Percentiles rank a stretch among this genome's conserved stretches.
phyloP scores from a whole-genome alignment of 2,113 vertebrate genomes.

The Proterorhinus semilunaris region DNA sequence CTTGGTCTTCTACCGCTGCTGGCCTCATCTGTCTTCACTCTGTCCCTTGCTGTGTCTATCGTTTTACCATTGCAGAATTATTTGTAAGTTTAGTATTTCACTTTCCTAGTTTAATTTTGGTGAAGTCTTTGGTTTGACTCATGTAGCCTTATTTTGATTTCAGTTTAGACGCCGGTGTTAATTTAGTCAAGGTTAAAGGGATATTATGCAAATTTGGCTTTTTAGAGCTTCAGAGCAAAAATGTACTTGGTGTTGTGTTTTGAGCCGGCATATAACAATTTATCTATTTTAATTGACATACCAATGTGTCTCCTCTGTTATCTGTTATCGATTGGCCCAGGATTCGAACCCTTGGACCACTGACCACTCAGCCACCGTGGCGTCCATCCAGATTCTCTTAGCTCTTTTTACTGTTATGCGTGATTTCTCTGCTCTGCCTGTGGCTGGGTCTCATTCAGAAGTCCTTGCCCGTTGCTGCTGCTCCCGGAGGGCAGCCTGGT shows the following conservation, averaged over 20 bases:
- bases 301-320: no score
- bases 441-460: constrained; percentile 50
- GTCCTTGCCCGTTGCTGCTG: constrained; percentile 53
- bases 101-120: background rate
- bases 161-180: no score
- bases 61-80: constrained; percentile 56
- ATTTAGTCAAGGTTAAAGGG: no score
- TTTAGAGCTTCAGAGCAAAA: no score
- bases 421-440: constrained; percentile 29
- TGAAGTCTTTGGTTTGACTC: background rate
- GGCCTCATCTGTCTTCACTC: constrained; percentile 29
- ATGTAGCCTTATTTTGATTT: background rate
- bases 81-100: no score
- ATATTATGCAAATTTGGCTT: no score
- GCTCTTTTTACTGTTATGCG: constrained; percentile 22
- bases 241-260: no score
- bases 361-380: no score
- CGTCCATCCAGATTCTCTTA: background rate
- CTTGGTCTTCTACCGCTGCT: constrained; percentile 54
- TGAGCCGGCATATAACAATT: no score
- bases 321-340: no score
- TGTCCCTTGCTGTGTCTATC: constrained; percentile 17
- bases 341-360: no score
- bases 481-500: constrained; percentile 58
- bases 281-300: no score